A percentile compares a stretch with the other conserved stretches of the same genome.
Conservation (phyloP, 2,113 vertebrate species). For the Desmodus rotundus region DNA sequence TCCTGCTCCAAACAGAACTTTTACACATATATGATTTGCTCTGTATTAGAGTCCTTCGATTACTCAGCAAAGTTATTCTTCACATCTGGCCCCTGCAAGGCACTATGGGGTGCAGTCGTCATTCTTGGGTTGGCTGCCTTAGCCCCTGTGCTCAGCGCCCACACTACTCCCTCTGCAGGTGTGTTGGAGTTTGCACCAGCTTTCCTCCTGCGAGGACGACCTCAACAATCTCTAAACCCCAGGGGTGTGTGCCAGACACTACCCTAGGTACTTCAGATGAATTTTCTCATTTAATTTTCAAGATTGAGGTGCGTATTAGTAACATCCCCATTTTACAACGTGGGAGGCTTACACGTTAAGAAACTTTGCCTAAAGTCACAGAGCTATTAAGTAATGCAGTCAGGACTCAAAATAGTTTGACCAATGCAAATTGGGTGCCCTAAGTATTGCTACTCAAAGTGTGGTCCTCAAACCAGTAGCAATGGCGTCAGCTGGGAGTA, state of each 20-base stretch:
- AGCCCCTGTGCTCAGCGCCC: background rate
- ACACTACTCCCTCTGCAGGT: background rate
- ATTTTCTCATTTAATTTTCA: background rate
- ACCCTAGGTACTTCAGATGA: background rate
- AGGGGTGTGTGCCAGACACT: background rate
- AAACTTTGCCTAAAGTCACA: background rate
- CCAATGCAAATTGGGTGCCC: background rate
- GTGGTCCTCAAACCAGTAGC: background rate
- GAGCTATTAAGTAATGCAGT: background rate
- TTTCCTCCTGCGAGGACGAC: background rate
- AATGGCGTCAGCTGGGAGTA: background rate
- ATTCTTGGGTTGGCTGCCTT: too few relatives aligned
- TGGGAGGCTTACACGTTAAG: background rate
- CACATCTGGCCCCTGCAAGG: too few relatives aligned
- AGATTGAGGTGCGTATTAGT: background rate
- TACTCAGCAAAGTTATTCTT: background rate
- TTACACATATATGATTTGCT: background rate
- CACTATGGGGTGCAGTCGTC: background rate
- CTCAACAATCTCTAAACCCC: background rate
- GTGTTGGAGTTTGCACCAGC: background rate
- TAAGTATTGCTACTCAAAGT: background rate
- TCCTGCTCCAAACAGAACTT: constrained; percentile 21
- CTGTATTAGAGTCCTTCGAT: background rate
- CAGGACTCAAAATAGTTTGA: background rate
- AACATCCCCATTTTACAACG: background rate